Evolutionary conservation across 2,113 vertebrate species (phyloP).

Genomic region (Erythrolamprus reginae): DNA sequence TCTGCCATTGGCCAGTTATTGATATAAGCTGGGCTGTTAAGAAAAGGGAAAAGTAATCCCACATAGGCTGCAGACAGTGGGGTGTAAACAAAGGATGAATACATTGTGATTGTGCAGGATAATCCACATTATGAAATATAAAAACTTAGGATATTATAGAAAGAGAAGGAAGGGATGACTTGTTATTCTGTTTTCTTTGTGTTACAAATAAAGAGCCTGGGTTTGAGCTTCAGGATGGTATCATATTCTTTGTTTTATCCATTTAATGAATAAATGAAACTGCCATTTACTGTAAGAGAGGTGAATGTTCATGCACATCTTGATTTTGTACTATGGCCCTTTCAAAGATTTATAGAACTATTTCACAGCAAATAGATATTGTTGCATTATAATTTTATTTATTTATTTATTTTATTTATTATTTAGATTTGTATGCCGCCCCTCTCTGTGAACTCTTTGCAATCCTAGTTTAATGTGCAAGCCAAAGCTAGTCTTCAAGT

Average conservation of each 20-base stretch:
- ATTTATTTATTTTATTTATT: too few species aligned
- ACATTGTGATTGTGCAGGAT: not conserved
- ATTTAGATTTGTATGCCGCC: too few species aligned
- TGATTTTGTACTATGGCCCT: not conserved
- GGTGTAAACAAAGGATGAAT: not conserved
- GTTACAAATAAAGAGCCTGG: not conserved
- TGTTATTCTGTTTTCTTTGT: not conserved
- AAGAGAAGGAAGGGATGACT: not conserved
- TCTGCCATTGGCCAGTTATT: not conserved
- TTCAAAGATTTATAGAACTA: not conserved
- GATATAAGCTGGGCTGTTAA: not conserved
- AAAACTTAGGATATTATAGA: not conserved
- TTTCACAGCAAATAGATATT: not conserved
- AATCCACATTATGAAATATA: not conserved
- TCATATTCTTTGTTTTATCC: not conserved
- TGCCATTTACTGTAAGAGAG: not conserved
- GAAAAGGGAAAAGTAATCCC: not conserved
- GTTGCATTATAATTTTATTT: too few species aligned
- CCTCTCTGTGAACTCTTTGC: too few species aligned
- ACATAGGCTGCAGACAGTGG: not conserved
- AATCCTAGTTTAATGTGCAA: too few species aligned
- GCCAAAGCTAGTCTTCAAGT: not conserved
- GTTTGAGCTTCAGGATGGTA: not conserved
- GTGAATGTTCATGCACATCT: not conserved
- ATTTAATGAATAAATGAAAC: not conserved